These are phyloP conservation scores for Mastigias papua DNA, from an alignment of 30 jellyfish, hydroid and myxozoan species.

Conservation along the genomic window DNA sequence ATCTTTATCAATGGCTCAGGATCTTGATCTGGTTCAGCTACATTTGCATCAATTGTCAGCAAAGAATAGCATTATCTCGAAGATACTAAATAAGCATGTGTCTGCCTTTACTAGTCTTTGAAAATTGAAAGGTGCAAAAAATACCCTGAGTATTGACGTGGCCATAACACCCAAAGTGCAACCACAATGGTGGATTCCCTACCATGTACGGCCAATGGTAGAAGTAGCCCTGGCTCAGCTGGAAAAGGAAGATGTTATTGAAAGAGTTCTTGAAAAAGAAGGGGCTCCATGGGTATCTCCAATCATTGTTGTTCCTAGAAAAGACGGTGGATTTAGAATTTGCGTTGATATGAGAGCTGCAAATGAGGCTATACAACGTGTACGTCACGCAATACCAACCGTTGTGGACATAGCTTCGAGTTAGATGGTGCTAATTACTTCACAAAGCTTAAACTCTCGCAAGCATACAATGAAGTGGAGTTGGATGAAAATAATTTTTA, in stretches of 20 bases:
- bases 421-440: constrained; percentile 20
- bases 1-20: neutral
- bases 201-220: neutral
- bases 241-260: constrained; percentile 24
- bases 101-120: constrained; percentile 36
- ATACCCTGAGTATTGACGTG: neutral
- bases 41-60: neutral
- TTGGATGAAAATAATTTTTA: constrained; percentile 15
- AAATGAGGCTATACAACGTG: constrained; percentile 41
- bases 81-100: neutral
- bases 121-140: constrained; percentile 11
- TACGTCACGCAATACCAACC: constrained; percentile 41
- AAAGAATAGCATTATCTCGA: neutral
- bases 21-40: neutral
- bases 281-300: constrained; percentile 36
- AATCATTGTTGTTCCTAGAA: constrained; percentile 24
- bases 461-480: constrained; percentile 62
- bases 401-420: too few species aligned
- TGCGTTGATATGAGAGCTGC: constrained; percentile 61
- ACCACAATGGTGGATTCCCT: neutral
- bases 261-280: constrained; percentile 28
- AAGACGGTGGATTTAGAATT: constrained; percentile 25
- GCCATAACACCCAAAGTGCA: neutral
- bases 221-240: constrained; percentile 9
- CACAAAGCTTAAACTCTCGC: constrained; percentile 25